Conservation (phyloP, 2,113 vertebrate species). For the Dicerorhinus sumatrensis region DNA sequence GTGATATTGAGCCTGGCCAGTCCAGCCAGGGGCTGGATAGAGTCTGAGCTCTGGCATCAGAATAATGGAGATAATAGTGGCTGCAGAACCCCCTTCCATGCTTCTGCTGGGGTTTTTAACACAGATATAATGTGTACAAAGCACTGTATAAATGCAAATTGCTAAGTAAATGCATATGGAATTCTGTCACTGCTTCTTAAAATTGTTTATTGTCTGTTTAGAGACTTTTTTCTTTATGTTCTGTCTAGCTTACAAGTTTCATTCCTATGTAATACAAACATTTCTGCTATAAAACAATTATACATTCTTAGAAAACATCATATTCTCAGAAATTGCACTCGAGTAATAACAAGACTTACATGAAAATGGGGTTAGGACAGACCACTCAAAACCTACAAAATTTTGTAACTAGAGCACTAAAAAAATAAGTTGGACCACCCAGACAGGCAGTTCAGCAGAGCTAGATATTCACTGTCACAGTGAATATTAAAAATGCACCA, state of each 20-base stretch:
- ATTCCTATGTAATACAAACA: constrained; percentile 3
- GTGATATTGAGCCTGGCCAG: not conserved
- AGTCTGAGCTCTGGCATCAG: not conserved
- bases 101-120: not conserved
- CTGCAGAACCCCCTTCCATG: not conserved
- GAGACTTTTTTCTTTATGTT: not conserved
- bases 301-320: not conserved
- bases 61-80: not conserved
- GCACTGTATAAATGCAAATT: not conserved
- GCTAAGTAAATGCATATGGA: not conserved
- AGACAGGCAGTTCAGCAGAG: not conserved
- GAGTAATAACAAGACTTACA: not conserved
- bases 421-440: not conserved
- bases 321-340: not conserved
- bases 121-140: not conserved
- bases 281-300: not conserved
- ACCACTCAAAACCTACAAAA: not conserved
- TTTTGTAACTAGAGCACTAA: not conserved
- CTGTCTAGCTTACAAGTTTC: not conserved
- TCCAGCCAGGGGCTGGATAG: not conserved
- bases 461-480: not conserved
- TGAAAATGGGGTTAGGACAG: not conserved
- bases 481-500: not conserved
- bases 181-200: not conserved
- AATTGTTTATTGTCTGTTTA: not conserved